A percentile compares a stretch with the other conserved stretches of the same genome.
Conservation (phyloP, 2,888 invertebrate genomes). For the Phymatocera aterrima region DNA sequence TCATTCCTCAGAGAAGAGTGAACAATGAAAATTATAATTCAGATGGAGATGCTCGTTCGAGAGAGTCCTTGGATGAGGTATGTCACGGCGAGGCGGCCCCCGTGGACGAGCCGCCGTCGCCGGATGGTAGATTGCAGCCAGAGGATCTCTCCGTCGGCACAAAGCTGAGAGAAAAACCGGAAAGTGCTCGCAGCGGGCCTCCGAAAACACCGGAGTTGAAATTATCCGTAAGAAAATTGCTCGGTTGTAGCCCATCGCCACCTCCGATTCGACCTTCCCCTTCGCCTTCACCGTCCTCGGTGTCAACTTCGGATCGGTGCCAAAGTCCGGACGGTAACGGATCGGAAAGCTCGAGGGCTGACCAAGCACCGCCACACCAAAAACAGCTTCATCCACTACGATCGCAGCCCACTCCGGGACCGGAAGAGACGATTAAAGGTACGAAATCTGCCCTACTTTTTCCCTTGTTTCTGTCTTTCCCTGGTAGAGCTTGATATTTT, state of each 20-base stretch:
- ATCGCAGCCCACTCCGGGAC: constrained; percentile 52
- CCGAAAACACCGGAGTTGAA: constrained; percentile 68
- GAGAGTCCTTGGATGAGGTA: constrained; percentile 52
- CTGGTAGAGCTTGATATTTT: too few species aligned
- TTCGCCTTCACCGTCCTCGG: constrained; percentile 30
- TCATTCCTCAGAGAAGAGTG: background rate
- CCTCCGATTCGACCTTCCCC: constrained; percentile 30
- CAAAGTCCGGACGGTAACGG: constrained; percentile 52
- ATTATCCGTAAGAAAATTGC: constrained; percentile 67
- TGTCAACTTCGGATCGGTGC: constrained; percentile 59
- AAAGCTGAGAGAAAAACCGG: constrained; percentile 45
- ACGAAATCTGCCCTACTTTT: background rate
- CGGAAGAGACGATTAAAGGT: constrained; percentile 52
- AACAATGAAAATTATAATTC: constrained; percentile 18
- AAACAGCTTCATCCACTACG: constrained; percentile 13
- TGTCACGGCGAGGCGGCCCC: constrained; percentile 50
- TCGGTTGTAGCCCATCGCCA: constrained; percentile 69
- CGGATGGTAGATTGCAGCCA: constrained; percentile 66
- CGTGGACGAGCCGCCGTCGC: constrained; percentile 60
- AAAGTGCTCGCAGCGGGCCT: constrained; percentile 38
- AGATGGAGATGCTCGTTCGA: constrained; percentile 28
- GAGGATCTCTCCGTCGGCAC: constrained; percentile 65
- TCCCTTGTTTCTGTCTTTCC: background rate
- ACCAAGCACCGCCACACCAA: constrained; percentile 11
- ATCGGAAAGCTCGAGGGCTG: background rate